These are phyloP conservation scores for Nannoperca australis DNA, from an alignment of 2,797 vertebrate genomes.

Conservation along the genomic window DNA sequence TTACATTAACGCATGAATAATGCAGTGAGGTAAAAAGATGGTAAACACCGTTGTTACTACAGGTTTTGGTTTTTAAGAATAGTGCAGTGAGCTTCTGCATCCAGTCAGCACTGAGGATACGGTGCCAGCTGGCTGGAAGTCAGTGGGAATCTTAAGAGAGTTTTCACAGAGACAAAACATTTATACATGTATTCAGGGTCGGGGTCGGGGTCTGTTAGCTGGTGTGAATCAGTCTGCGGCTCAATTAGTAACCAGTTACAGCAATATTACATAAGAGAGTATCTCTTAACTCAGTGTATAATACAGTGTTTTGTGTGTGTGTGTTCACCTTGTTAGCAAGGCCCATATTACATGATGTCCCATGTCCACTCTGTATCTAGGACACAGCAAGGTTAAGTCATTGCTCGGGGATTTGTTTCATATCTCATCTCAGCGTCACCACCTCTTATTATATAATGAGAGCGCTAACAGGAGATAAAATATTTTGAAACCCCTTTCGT, in stretches of 20 bases:
- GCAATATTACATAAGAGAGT: constrained; percentile 70
- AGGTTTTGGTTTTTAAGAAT: constrained; percentile 79
- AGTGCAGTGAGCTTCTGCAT: constrained; percentile 72
- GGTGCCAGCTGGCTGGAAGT: constrained; percentile 71
- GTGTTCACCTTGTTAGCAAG: constrained; percentile 38
- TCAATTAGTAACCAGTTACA: constrained; percentile 78
- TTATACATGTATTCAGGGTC: constrained; percentile 72
- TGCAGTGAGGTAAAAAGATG: constrained; percentile 80
- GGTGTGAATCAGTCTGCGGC: constrained; percentile 81
- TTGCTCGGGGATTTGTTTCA: constrained; percentile 62
- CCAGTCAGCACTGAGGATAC: constrained; percentile 68
- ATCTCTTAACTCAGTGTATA: constrained; percentile 69
- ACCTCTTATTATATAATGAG: constrained; percentile 60
- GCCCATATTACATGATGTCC: constrained; percentile 62
- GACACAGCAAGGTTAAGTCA: constrained; percentile 66
- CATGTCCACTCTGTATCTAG: constrained; percentile 66
- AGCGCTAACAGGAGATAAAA: constrained; percentile 22
- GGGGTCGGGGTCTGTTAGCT: constrained; percentile 78
- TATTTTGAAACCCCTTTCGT: constrained; percentile 23
- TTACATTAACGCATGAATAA: constrained; percentile 56
- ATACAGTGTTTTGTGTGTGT: constrained; percentile 69
- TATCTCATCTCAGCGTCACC: constrained; percentile 71
- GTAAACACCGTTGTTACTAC: constrained; percentile 57
- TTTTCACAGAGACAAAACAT: constrained; percentile 78
- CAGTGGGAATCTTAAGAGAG: constrained; percentile 54